Evolutionary conservation across 2,113 vertebrate genomes (phyloP).

Genomic region (Peromyscus californicus): DNA sequence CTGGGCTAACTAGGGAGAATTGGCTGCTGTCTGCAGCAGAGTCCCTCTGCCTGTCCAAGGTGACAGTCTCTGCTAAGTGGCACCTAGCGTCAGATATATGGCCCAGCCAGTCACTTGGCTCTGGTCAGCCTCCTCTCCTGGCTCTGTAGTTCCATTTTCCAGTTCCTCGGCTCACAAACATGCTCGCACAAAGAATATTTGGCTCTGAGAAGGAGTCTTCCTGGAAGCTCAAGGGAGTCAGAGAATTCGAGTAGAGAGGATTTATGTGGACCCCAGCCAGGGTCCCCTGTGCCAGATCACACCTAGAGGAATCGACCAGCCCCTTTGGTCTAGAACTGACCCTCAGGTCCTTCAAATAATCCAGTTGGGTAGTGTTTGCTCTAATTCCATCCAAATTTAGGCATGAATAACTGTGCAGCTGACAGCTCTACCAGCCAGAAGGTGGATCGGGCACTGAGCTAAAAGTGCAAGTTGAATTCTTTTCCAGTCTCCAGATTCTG

Average conservation of each 20-base stretch:
- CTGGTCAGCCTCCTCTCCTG: constrained; percentile 26
- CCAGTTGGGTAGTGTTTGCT: neutral
- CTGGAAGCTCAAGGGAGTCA: constrained; percentile 72
- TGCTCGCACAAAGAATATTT: constrained; percentile 81
- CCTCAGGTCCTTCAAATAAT: neutral
- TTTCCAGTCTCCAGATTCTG: constrained; percentile 43
- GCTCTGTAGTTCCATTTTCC: constrained; percentile 48
- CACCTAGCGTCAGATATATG: neutral
- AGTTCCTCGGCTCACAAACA: constrained; percentile 82
- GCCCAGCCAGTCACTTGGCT: constrained; percentile 17
- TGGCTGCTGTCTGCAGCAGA: neutral
- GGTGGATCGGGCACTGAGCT: constrained; percentile 54
- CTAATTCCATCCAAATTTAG: neutral
- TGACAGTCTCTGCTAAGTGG: neutral
- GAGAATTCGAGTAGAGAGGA: constrained; percentile 65
- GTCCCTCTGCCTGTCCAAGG: neutral
- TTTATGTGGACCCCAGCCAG: constrained; percentile 46
- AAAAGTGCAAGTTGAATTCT: constrained; percentile 26
- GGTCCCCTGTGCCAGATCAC: constrained; percentile 26
- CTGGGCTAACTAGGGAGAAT: neutral
- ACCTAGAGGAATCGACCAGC: constrained; percentile 34
- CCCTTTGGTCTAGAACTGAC: constrained; percentile 37
- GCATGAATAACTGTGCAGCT: neutral
- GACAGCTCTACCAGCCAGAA: constrained; percentile 54
- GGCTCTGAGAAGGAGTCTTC: constrained; percentile 80